A percentile compares a stretch with the other conserved stretches of the same genome.
These are phyloP conservation scores for Anastrepha ludens DNA, from an alignment of 1,140 invertebrate species.

Conservation along the genomic window DNA sequence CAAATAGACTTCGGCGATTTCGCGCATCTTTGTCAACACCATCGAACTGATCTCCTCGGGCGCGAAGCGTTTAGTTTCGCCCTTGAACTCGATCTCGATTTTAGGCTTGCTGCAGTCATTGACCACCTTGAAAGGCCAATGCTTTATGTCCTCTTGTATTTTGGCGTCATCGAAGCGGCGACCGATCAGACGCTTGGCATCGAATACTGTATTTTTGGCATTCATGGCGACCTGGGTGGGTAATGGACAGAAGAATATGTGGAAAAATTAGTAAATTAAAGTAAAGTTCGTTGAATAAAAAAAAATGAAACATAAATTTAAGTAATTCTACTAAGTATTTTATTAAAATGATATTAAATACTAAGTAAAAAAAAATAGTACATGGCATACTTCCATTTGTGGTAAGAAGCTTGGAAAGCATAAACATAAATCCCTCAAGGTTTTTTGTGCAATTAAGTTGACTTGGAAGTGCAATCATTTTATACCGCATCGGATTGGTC, in stretches of 20 bases:
- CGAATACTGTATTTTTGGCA: constrained; percentile 88
- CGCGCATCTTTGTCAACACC: constrained; percentile 88
- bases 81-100: constrained; percentile 85
- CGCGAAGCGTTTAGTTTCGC: constrained; percentile 83
- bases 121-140: constrained; percentile 87
- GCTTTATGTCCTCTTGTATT: constrained; percentile 85
- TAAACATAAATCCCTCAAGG: too few species aligned
- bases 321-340: too few species aligned
- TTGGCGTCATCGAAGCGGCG: constrained; percentile 84
- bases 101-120: constrained; percentile 84
- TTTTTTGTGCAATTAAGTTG: too few species aligned
- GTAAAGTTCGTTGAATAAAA: too few species aligned
- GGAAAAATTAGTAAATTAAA: background rate
- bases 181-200: constrained; percentile 88
- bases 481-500: too few species aligned
- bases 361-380: too few species aligned
- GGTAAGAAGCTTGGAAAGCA: too few species aligned
- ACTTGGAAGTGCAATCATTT: too few species aligned
- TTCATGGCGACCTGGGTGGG: constrained; percentile 83
- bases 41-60: constrained; percentile 93
- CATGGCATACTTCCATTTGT: too few species aligned
- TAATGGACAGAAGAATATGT: background rate
- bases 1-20: constrained; percentile 79
- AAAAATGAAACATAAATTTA: too few species aligned
- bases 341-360: too few species aligned